Percentiles rank a stretch among this genome's conserved stretches.
Conservation (phyloP, 2,797 vertebrate genomes). For the Crypturellus tataupa region DNA sequence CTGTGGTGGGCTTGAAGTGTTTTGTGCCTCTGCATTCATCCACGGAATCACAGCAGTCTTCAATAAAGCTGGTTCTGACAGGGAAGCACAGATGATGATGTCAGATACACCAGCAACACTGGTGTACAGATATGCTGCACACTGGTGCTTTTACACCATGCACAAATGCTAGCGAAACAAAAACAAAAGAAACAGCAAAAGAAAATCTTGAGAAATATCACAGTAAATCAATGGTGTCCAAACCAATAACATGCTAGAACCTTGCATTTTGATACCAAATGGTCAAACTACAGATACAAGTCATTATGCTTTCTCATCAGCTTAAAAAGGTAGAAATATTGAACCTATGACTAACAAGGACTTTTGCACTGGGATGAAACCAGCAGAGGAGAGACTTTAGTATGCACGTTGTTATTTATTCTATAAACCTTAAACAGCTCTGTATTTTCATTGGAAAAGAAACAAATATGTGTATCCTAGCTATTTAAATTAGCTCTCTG, state of each 20-base stretch:
- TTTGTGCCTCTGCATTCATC: not conserved
- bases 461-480: not conserved
- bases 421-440: not conserved
- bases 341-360: not conserved
- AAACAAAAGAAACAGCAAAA: not conserved
- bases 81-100: not conserved
- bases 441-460: not conserved
- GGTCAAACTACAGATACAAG: not conserved
- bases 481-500: not conserved
- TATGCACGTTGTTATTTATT: not conserved
- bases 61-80: not conserved
- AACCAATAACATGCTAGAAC: not conserved
- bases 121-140: too few species aligned
- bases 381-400: not conserved
- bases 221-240: not conserved
- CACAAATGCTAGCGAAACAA: not conserved
- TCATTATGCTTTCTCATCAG: not conserved
- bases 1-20: not conserved
- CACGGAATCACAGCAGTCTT: not conserved
- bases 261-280: not conserved
- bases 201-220: not conserved
- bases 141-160: not conserved
- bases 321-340: not conserved
- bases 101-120: not conserved
- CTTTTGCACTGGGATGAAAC: not conserved